These are phyloP conservation scores for Pachyuromys duprasi DNA, from an alignment of 2,797 vertebrate species.

Conservation along the genomic window DNA sequence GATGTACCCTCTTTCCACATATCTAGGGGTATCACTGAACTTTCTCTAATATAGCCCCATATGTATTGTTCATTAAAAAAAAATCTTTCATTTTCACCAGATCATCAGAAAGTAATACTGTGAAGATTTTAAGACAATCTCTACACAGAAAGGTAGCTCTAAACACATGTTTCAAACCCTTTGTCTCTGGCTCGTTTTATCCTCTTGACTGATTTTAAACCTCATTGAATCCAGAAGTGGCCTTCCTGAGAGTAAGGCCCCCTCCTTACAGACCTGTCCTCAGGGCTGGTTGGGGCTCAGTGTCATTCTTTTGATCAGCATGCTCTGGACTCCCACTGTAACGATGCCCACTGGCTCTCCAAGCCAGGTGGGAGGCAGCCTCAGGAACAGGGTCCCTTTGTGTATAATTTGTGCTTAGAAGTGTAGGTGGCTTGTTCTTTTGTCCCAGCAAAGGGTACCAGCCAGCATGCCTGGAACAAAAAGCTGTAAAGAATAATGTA, in stretches of 20 bases:
- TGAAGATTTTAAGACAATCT: neutral
- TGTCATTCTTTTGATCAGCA: constrained; percentile 12
- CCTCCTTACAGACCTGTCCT: neutral
- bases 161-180: neutral
- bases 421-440: constrained; percentile 44
- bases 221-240: neutral
- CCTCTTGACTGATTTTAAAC: neutral
- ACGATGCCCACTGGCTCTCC: constrained; percentile 3
- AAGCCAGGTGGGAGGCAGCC: neutral
- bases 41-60: neutral
- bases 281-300: neutral
- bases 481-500: constrained; percentile 40
- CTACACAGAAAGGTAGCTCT: neutral
- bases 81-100: neutral
- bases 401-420: constrained; percentile 39
- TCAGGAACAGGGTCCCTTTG: constrained; percentile 62
- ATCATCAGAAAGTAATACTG: neutral
- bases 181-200: constrained; percentile 27
- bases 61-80: neutral
- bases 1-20: neutral
- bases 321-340: neutral
- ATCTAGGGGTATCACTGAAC: neutral
- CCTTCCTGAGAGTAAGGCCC: fast-evolving
- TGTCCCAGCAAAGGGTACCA: constrained; percentile 26
- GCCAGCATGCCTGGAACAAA: constrained; percentile 1